Base-by-base conservation (phyloP, 2,888 invertebrate genomes). In the Trissolcus brochymenae region DNA sequence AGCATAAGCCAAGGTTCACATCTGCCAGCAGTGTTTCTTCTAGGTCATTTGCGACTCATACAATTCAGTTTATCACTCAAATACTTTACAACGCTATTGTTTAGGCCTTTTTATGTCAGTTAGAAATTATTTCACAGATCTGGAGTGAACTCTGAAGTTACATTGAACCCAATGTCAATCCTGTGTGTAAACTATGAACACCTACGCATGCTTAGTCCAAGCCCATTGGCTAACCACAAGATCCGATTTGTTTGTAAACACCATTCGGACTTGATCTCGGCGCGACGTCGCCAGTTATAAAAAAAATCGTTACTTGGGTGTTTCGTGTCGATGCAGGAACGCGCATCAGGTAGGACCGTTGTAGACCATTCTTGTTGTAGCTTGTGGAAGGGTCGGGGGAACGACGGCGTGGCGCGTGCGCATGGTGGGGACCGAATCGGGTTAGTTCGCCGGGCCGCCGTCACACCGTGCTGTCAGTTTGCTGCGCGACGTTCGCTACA, bases 401-500 rank as follows among this genome's bases (percentile, higher is more conserved):
- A 62, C 29, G 62, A 55, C 56, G 70, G 46, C 50, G 35, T 9
- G 21, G 56, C 72, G 72, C 73, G 73, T 73, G 73, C 73, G 73
- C 66, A 11, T 66, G 61, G 66, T 66, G 66, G 73, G 71, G 29
- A 54, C 3, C 55, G 19, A 60, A 57, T 66, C 66, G 73, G 73
- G 61, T 64, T 73, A 65, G 73, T 73, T 66, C 73, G 55, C 73
- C 73, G 73, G 73, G 73, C 55, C 60, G 65, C 59, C 72, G 72
- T 51, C 60, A 59, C 64, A 65, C 46, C 53, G 60, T 43, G 9
- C 60, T 40, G 65, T 61, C 72, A 72, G 71, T 72, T 72, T 46
- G 71, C 64, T 64, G 64, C 64, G 71, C 53, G 53, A 43, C 71
- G 57, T 57, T 71, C 64, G 71, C 51, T 71, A 55, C 50, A 61